Percentiles rank a stretch among this genome's conserved stretches.
phyloP scores from a whole-genome alignment of 2,113 vertebrate species.

The Saimiri boliviensis region DNA sequence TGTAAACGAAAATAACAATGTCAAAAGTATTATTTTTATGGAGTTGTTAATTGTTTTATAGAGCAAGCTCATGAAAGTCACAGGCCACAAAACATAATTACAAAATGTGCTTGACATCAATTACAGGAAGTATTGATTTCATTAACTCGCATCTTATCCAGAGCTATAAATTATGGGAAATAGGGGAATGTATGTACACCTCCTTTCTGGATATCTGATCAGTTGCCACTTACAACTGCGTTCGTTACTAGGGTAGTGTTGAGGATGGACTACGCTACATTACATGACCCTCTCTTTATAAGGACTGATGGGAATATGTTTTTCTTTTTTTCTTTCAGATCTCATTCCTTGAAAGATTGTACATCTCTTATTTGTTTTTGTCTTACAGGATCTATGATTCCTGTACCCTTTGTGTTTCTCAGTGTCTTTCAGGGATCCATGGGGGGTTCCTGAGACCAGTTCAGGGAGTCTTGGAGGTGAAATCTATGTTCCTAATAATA shows the following conservation, averaged over 20 bases:
- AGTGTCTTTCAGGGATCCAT: not conserved
- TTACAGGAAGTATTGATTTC: slow-evolving; percentile 66
- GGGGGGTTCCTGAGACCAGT: not conserved
- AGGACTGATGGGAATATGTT: not conserved
- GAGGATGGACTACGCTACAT: not conserved
- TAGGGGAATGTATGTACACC: slow-evolving; percentile 6
- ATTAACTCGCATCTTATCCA: slow-evolving; percentile 64
- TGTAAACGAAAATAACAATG: slow-evolving; percentile 50
- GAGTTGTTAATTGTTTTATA: slow-evolving; percentile 74
- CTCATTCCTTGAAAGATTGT: not conserved
- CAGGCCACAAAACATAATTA: slow-evolving; percentile 73
- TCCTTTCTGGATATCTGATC: not conserved
- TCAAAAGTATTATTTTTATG: slow-evolving; percentile 70
- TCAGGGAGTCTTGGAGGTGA: not conserved
- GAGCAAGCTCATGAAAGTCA: slow-evolving; percentile 69
- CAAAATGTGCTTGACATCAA: slow-evolving; percentile 72
- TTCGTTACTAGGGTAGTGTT: not conserved
- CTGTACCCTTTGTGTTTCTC: not conserved
- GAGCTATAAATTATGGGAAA: slow-evolving; percentile 53
- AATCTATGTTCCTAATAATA: not conserved
- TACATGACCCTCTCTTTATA: not conserved
- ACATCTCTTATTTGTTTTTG: not conserved
- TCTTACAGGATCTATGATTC: not conserved
- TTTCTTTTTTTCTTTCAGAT: not conserved
- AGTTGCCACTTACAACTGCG: not conserved